Base-by-base conservation (phyloP, 2,888 invertebrate species). In the Clanis bilineata region DNA sequence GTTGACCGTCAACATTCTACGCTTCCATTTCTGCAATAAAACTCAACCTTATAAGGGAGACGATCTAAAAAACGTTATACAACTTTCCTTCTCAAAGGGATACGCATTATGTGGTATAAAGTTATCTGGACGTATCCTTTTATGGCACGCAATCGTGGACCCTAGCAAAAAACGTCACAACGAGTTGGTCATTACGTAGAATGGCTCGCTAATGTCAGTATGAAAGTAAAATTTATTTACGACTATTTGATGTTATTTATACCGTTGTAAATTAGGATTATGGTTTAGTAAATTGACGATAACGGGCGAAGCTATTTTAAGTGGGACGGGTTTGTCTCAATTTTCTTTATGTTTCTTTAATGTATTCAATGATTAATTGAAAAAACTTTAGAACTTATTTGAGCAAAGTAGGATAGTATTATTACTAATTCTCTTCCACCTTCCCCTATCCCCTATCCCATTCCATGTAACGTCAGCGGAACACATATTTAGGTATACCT, bases 41-140 rank as follows among this genome's bases (percentile, higher is more conserved):
- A 87, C 70, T 69, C 66, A 69, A 63, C 70, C 87, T 84, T 87
- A 85, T 85, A 88, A 87, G 86, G 89, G 82, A 77, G 75, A 69
- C 80, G 82, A 82, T 85, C 82, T 81, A 80, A 80, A 89, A 86
- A 88, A 87, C 81, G 83, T 82, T 82, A 81, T 80, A 85, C 85
- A 86, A 86, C 89, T 90, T 86, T 91, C 88, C 86, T 80, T 88
- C 87, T 91, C 87, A 89, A 91, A 91, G 85, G 86, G 88, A 86
- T 83, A 66, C 79, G 80, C 77, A 86, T 86, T 81, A 88, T 86
- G 81, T 82, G 82, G 85, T 85, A 90, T 90, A 90, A 90, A 89
- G 86, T 88, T 88, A 89, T 89, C 88, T 87, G 88, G 85, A 83
- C 87, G 81, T 83, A 80, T 77, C 90, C 89, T 88, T 91, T 91